These are phyloP conservation scores for Hypotaenidia philippensis DNA, from an alignment of 2,797 vertebrate genomes.

Conservation along the genomic window DNA sequence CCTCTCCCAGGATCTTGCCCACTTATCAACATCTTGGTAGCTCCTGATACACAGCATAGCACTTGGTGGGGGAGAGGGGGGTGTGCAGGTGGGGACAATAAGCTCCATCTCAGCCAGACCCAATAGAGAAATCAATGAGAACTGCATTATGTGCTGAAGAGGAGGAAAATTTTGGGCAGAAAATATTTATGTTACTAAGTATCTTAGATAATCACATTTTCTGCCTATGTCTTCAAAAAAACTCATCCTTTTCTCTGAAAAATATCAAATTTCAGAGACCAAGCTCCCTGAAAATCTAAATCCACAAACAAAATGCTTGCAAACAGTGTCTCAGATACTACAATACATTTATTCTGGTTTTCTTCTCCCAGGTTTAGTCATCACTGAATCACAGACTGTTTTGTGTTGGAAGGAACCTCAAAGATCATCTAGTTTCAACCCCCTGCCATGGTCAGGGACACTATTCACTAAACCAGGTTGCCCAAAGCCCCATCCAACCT, in stretches of 20 bases:
- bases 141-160: slow-evolving; percentile 14
- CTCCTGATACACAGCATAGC: too few species aligned
- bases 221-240: neutral
- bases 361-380: neutral
- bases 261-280: neutral
- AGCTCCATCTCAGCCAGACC: too few species aligned
- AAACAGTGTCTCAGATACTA: neutral
- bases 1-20: too few species aligned
- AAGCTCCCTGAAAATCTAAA: neutral
- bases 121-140: neutral
- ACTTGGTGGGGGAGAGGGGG: too few species aligned
- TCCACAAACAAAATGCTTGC: neutral
- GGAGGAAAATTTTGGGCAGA: neutral
- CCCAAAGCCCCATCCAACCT: too few species aligned
- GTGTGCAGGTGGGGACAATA: too few species aligned
- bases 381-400: too few species aligned
- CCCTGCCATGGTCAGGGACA: too few species aligned
- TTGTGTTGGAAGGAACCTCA: too few species aligned
- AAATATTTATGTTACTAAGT: slow-evolving; percentile 12
- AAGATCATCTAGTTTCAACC: too few species aligned
- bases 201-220: slow-evolving; percentile 7
- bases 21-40: too few species aligned
- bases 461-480: too few species aligned
- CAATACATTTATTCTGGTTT: neutral
- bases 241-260: neutral